These are phyloP conservation scores for Botrylloides violaceus DNA, from an alignment of 23 tunicate genomes.

Conservation along the genomic window DNA sequence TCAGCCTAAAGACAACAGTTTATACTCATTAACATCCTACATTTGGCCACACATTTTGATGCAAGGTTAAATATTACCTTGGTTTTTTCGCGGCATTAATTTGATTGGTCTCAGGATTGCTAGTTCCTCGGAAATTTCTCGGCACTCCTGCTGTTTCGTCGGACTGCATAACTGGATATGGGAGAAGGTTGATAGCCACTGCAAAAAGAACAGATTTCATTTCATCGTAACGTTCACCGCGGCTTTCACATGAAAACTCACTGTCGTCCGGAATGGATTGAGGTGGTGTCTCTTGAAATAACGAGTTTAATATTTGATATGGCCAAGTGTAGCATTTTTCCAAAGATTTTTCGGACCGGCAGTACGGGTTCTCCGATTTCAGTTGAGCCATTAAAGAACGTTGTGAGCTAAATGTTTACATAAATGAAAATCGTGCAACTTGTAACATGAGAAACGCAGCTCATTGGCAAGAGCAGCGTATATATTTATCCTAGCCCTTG, in stretches of 20 bases:
- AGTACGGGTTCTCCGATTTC: background rate
- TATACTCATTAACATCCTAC: background rate
- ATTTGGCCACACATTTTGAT: background rate
- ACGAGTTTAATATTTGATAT: slow-evolving; percentile 6
- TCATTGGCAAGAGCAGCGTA: background rate
- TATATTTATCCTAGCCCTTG: background rate
- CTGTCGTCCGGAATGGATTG: slow-evolving; percentile 44
- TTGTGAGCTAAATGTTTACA: no score
- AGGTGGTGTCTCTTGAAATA: slow-evolving; percentile 10
- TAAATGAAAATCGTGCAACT: no score
- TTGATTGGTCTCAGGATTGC: slow-evolving; percentile 32
- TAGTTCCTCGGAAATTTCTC: slow-evolving; percentile 30
- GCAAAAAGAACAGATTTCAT: slow-evolving; percentile 1
- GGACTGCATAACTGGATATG: slow-evolving; percentile 40
- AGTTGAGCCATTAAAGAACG: background rate
- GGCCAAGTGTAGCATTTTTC: slow-evolving; percentile 41
- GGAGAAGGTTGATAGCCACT: slow-evolving; percentile 17
- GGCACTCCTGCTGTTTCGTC: slow-evolving; percentile 61
- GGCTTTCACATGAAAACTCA: no score
- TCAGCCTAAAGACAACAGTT: slow-evolving; percentile 26
- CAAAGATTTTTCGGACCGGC: background rate
- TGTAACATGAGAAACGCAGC: no score
- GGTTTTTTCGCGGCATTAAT: background rate
- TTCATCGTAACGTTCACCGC: no score
- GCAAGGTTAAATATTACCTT: background rate